Base-by-base conservation (phyloP, 2,888 invertebrate genomes). In the Fragum whitleyi region DNA sequence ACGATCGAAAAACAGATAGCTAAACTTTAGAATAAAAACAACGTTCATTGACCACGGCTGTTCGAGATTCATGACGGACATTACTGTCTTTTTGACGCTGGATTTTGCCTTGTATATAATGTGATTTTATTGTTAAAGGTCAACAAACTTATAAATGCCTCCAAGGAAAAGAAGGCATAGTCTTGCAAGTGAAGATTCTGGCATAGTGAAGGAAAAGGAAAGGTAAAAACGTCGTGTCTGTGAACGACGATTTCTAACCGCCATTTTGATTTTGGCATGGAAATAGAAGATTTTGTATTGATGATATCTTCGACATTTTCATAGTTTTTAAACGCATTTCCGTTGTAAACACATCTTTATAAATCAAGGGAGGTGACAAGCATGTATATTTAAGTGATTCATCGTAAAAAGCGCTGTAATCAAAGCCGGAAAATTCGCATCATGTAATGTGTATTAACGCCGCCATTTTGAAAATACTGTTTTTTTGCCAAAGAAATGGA, bases 131-230 rank as follows among this genome's bases (percentile, higher is more conserved):
- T 47, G 47, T 47, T 14, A 47, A 47, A 14, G n/a, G 14, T 47
- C 47, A 47, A 14, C n/a, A 47, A 47, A 47, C 47, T 47, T n/a
- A 81, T 85, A 81, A 81, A 91, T 91, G 91, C 90, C 91, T 79
- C 86, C 87, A 62, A 83, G 87, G 51, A 90, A 88, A 83, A 86
- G 91, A 80, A 85, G 91, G 77, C 90, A 88, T 78, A 86, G 89
- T 77, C 86, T 85, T 71, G 86, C 89, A 73, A 90, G 90, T 71
- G 90, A 90, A 61, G 87, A 87, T 74, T 86, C 77, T 74, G 80
- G 78, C 7, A n/a, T 36, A 65, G 3, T 26, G 23, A 65, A 42
- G 23, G 65, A 65, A 57, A 83, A 29, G 39, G 81, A 77, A 78
- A 82, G 65, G 84, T 81, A 81, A 87, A 82, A 61, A 26, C 1